phyloP scores from a whole-genome alignment of 2,113 vertebrate genomes.

The Silurus asotus region DNA sequence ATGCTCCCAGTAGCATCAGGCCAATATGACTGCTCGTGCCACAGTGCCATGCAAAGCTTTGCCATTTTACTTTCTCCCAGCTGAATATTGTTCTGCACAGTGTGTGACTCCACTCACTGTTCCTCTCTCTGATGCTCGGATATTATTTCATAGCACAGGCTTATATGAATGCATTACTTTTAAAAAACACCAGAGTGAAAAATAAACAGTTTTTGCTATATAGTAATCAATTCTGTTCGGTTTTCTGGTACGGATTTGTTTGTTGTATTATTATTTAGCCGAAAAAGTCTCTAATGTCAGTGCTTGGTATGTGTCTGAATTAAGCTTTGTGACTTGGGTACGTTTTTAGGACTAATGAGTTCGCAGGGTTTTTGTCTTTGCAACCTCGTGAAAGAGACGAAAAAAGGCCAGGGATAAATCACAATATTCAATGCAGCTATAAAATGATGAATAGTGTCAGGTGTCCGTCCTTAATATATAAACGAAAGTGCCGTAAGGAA shows the following conservation, averaged over 20 bases:
- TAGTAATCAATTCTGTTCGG: neutral
- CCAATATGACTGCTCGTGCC: constrained; percentile 3
- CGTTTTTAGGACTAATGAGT: neutral
- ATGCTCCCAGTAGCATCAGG: constrained; percentile 27
- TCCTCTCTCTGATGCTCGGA: neutral
- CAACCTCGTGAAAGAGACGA: neutral
- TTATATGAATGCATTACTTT: neutral
- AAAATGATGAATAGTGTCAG: neutral
- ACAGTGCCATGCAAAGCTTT: neutral
- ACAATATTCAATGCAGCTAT: neutral
- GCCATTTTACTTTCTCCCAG: constrained; percentile 1
- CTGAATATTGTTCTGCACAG: neutral
- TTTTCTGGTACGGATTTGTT: too few relatives aligned
- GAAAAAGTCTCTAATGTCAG: neutral
- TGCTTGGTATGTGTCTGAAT: neutral
- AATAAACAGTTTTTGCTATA: neutral
- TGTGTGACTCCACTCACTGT: neutral
- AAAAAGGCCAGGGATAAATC: neutral
- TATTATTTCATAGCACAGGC: neutral
- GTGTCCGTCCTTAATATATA: neutral
- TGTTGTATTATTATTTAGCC: neutral
- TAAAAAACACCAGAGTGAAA: neutral
- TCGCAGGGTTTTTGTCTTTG: neutral
- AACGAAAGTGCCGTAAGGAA: neutral
- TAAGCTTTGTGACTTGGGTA: neutral